Evolutionary conservation across 2,888 invertebrate species (phyloP).

Genomic region (Lucinisca nassula): DNA sequence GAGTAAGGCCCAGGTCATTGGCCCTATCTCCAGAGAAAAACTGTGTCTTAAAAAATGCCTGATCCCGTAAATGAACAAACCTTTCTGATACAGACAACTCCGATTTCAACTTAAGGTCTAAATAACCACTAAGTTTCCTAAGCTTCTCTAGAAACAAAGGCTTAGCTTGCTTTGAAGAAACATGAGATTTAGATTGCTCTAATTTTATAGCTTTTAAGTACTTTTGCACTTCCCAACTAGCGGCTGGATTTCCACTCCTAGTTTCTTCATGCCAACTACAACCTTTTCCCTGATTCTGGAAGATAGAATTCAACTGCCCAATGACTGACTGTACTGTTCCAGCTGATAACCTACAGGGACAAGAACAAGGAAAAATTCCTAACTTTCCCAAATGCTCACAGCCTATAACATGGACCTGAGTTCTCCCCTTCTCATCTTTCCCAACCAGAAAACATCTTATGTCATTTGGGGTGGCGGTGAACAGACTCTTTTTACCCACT

Average conservation of each 20-base stretch:
- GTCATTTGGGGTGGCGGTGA: neutral
- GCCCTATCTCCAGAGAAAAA: conserved; percentile 4
- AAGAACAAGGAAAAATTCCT: neutral
- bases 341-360: neutral
- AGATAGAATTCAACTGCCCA: neutral
- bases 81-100: neutral
- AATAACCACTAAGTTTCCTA: neutral
- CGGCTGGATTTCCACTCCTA: neutral
- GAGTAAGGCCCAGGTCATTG: neutral
- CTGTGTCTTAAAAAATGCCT: neutral
- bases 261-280: neutral
- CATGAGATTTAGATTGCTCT: neutral
- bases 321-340: neutral
- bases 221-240: neutral
- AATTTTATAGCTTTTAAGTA: neutral
- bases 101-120: neutral
- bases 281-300: neutral
- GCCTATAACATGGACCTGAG: neutral
- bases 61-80: neutral
- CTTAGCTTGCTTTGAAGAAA: neutral
- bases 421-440: conserved; percentile 14
- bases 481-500: neutral
- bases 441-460: conserved; percentile 6
- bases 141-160: neutral
- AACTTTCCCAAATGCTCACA: neutral